Percentiles rank a stretch among this genome's conserved stretches.
Conservation (phyloP, 2,797 vertebrate genomes). For the Prunella strophiata region DNA sequence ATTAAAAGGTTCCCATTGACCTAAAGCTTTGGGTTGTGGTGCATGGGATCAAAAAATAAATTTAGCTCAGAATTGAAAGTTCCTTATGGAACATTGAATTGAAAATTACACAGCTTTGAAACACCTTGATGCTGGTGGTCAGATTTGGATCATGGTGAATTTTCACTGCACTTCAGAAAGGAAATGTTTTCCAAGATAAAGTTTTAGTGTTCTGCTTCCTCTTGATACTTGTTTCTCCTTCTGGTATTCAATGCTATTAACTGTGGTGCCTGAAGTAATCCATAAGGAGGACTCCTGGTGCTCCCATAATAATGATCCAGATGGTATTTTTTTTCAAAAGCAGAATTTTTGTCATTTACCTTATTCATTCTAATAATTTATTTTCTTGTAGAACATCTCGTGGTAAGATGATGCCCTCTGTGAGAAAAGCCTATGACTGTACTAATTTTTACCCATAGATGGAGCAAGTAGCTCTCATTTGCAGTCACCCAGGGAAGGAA, state of each 20-base stretch:
- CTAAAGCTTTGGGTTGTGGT: background rate
- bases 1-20: slow-evolving; percentile 16
- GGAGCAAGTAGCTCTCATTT: slow-evolving; percentile 60
- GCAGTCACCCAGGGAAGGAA: background rate
- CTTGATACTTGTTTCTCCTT: background rate
- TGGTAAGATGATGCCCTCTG: background rate
- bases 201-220: background rate
- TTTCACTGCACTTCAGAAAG: background rate
- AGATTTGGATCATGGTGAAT: background rate
- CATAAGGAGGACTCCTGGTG: background rate
- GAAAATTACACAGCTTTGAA: background rate
- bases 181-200: background rate
- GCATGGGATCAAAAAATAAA: background rate
- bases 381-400: background rate
- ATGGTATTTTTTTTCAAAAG: background rate
- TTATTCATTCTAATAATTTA: background rate
- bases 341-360: background rate
- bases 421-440: background rate
- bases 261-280: background rate
- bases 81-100: background rate
- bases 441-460: slow-evolving; percentile 54
- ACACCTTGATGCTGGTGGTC: background rate
- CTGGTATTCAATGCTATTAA: background rate
- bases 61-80: background rate
- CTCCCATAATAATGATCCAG: background rate